phyloP scores from a whole-genome alignment of 2,113 vertebrate species.

The Puntigrus tetrazona region DNA sequence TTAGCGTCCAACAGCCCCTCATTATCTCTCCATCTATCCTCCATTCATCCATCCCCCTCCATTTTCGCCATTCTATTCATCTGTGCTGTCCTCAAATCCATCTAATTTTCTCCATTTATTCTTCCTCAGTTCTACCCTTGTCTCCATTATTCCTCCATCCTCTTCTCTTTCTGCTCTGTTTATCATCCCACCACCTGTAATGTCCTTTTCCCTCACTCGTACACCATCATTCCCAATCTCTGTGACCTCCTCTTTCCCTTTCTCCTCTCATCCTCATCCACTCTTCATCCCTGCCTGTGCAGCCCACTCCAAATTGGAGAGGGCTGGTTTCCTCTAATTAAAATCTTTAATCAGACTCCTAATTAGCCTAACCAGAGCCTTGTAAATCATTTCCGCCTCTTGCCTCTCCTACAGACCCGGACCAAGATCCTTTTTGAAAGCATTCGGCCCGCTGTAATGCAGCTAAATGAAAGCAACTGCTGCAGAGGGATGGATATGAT shows the following conservation, averaged over 20 bases:
- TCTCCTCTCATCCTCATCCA: conserved; percentile 41
- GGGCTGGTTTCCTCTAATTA: conserved; percentile 78
- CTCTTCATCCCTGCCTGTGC: conserved; percentile 65
- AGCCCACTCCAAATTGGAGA: conserved; percentile 71
- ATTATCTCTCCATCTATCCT: conserved; percentile 25
- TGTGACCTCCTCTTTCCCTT: neutral
- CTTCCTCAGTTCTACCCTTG: neutral
- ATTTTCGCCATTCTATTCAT: neutral
- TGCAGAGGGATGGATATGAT: conserved; percentile 49
- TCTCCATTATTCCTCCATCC: conserved; percentile 6
- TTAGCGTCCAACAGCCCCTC: conserved; percentile 30
- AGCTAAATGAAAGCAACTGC: conserved; percentile 42
- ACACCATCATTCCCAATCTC: neutral
- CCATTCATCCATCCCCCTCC: conserved; percentile 18
- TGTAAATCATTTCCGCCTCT: conserved; percentile 75
- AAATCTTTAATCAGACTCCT: conserved; percentile 80
- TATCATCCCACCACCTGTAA: conserved; percentile 18
- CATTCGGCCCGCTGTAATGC: conserved; percentile 62
- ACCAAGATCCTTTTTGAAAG: conserved; percentile 71
- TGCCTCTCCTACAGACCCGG: conserved; percentile 66
- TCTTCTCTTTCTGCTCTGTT: conserved; percentile 11
- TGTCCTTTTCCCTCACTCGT: neutral
- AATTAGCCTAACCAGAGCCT: conserved; percentile 81
- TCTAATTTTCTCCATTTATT: neutral
- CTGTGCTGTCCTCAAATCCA: conserved; percentile 4